A percentile compares a stretch with the other conserved stretches of the same genome.
These are phyloP conservation scores for Alcedo atthis DNA, from an alignment of 2,797 vertebrate species.

Conservation along the genomic window DNA sequence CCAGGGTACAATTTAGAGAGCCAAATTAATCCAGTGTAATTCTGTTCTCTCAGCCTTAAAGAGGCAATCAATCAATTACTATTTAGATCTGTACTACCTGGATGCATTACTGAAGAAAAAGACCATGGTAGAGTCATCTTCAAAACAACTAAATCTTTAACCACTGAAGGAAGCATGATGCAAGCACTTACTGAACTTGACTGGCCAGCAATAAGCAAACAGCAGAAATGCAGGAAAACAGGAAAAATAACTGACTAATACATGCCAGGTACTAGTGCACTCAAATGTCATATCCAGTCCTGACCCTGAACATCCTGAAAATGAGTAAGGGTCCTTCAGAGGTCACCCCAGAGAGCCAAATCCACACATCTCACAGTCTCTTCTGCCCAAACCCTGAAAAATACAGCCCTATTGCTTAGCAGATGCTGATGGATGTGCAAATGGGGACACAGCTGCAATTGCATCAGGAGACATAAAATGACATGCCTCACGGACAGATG, in stretches of 20 bases:
- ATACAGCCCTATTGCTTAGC: background rate
- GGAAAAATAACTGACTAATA: background rate
- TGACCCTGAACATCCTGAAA: background rate
- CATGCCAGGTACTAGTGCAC: background rate
- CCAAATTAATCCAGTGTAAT: background rate
- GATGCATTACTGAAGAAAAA: background rate
- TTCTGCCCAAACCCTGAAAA: background rate
- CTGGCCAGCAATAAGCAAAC: background rate
- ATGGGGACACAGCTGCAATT: background rate
- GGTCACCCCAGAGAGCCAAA: background rate
- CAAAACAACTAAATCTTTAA: background rate
- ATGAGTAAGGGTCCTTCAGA: background rate
- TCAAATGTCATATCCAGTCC: background rate
- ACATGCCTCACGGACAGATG: background rate
- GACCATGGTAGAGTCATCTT: background rate
- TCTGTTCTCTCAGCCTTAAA: background rate
- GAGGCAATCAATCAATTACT: background rate
- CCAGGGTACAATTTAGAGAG: background rate
- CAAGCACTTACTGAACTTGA: background rate
- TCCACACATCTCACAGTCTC: background rate
- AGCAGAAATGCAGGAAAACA: background rate
- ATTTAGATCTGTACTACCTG: background rate
- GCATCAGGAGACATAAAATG: background rate
- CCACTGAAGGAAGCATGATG: background rate
- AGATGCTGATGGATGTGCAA: background rate